A percentile compares a stretch with the other conserved stretches of the same genome.
Evolutionary conservation across 2,113 vertebrate genomes (phyloP).

Genomic region (Poeciliopsis retropinna): DNA sequence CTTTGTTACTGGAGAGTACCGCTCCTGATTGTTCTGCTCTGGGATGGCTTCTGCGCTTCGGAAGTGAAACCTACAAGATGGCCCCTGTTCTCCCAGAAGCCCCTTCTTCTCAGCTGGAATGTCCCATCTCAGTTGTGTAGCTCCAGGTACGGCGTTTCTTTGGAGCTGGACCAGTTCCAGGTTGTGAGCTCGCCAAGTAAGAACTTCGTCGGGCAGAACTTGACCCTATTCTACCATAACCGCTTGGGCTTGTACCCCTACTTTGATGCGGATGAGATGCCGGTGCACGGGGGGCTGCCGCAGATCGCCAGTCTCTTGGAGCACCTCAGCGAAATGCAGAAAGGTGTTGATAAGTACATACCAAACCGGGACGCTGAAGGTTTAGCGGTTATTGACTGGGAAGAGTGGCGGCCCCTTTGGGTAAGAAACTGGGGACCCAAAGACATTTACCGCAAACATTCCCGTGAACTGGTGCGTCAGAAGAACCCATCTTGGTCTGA

Average conservation of each 20-base stretch:
- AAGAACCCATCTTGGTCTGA: slow-evolving; percentile 78
- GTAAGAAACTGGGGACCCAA: slow-evolving; percentile 93
- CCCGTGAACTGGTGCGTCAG: slow-evolving; percentile 77
- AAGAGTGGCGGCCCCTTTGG: slow-evolving; percentile 96
- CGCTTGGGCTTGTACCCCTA: slow-evolving; percentile 90
- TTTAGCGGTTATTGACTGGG: slow-evolving; percentile 95
- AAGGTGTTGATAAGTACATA: slow-evolving; percentile 85
- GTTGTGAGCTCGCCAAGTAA: slow-evolving; percentile 89
- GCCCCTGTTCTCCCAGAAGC: slow-evolving; percentile 87
- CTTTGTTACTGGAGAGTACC: slow-evolving; percentile 62
- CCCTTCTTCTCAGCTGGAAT: slow-evolving; percentile 92
- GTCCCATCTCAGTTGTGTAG: slow-evolving; percentile 91
- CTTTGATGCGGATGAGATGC: slow-evolving; percentile 60
- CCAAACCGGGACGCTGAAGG: slow-evolving; percentile 77
- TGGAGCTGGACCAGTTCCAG: slow-evolving; percentile 88
- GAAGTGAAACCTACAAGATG: slow-evolving; percentile 83
- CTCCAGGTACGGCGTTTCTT: slow-evolving; percentile 82
- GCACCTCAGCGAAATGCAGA: slow-evolving; percentile 81
- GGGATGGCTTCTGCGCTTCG: slow-evolving; percentile 68
- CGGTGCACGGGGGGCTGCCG: slow-evolving; percentile 86
- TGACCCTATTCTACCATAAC: slow-evolving; percentile 94
- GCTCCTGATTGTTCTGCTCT: slow-evolving; percentile 80
- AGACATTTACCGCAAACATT: slow-evolving; percentile 86
- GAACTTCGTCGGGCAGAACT: slow-evolving; percentile 90
- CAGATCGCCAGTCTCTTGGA: slow-evolving; percentile 84